phyloP scores from a whole-genome alignment of 2,888 invertebrate species.

The Tetramorium bicarinatum region DNA sequence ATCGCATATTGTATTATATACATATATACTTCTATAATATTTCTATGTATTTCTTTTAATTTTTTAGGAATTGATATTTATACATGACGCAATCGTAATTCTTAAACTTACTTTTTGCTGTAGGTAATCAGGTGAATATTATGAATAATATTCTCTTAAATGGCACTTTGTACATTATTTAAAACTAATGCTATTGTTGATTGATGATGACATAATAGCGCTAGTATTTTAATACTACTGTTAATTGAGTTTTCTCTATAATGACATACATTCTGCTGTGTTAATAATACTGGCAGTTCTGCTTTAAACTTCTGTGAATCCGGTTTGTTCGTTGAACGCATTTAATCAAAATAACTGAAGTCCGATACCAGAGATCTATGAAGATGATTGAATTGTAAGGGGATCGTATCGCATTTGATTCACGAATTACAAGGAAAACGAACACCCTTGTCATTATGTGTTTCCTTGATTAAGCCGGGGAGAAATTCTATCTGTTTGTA shows the following conservation, averaged over 20 bases:
- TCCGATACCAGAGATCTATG: constrained; percentile 11
- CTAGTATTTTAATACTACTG: constrained; percentile 28
- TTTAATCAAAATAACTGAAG: constrained; percentile 46
- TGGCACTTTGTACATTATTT: background rate
- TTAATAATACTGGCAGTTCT: constrained; percentile 30
- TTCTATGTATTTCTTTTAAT: background rate
- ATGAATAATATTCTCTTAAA: constrained; percentile 30
- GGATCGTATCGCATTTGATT: constrained; percentile 15
- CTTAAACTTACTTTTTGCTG: background rate
- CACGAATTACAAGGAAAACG: constrained; percentile 14
- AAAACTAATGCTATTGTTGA: constrained; percentile 23
- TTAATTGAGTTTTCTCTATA: constrained; percentile 27
- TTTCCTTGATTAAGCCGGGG: background rate
- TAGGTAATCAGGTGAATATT: background rate
- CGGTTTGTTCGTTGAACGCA: constrained; percentile 21
- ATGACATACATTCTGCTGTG: background rate
- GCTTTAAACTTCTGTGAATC: constrained; percentile 45
- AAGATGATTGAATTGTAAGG: constrained; percentile 40
- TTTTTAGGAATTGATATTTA: background rate
- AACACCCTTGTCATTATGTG: background rate
- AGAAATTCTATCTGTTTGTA: constrained; percentile 15
- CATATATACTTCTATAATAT: background rate
- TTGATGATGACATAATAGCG: constrained; percentile 6
- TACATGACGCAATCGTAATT: background rate
- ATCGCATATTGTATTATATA: background rate